These are phyloP conservation scores for Pangasius macronema DNA, from an alignment of 2,797 vertebrate genomes.

Conservation along the genomic window DNA sequence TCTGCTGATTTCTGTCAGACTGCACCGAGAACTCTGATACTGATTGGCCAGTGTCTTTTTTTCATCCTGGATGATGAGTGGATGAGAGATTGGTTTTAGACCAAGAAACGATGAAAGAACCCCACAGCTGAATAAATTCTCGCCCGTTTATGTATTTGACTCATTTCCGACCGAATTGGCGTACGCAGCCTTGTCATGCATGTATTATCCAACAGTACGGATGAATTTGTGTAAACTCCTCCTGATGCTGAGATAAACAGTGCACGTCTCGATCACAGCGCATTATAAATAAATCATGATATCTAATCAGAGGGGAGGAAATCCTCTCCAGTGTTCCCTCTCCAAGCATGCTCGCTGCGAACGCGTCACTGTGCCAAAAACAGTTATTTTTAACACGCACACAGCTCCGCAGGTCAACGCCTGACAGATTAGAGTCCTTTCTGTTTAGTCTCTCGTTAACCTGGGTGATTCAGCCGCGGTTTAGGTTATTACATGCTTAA, in stretches of 20 bases:
- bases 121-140: neutral
- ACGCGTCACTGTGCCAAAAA: neutral
- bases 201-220: too few relatives aligned
- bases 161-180: neutral
- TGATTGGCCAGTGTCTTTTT: neutral
- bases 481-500: neutral
- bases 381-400: neutral
- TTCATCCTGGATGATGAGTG: neutral
- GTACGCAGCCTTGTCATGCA: too few relatives aligned
- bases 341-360: neutral
- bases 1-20: neutral
- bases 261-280: too few relatives aligned
- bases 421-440: neutral
- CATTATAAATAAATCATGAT: constrained; percentile 27
- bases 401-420: neutral
- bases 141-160: too few relatives aligned
- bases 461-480: neutral
- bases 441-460: neutral
- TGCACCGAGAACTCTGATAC: neutral
- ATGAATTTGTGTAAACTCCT: neutral
- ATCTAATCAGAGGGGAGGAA: constrained; percentile 15
- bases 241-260: neutral
- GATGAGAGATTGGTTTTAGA: neutral
- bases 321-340: constrained; percentile 6
- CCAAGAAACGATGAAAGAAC: neutral